A percentile compares a stretch with the other conserved stretches of the same genome.
These are phyloP conservation scores for Mormyrus iriodes DNA, from an alignment of 2,113 vertebrate species.

Conservation along the genomic window DNA sequence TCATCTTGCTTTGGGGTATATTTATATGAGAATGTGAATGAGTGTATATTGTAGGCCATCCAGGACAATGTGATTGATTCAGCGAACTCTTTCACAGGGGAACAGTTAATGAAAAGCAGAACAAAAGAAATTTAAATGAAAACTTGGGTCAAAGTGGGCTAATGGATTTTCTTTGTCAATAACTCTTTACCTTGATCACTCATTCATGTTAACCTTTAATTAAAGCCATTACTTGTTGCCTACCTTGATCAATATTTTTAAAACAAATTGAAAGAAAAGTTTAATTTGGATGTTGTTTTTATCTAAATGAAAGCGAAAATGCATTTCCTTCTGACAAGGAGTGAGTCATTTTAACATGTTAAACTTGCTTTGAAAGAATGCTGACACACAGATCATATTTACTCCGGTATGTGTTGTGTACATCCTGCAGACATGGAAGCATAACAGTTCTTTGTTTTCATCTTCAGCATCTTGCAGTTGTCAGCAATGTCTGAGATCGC, in stretches of 20 bases:
- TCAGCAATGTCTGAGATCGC: slow-evolving; percentile 73
- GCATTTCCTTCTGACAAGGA: background rate
- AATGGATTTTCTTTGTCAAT: slow-evolving; percentile 3
- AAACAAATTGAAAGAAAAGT: background rate
- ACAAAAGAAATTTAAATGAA: background rate
- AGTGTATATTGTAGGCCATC: background rate
- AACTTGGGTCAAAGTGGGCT: background rate
- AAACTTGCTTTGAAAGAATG: background rate
- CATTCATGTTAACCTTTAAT: background rate
- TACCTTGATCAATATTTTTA: background rate
- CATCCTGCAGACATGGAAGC: background rate
- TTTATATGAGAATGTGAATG: background rate
- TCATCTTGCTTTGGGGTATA: background rate
- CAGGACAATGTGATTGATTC: background rate
- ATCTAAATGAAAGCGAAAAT: background rate
- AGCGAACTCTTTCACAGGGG: background rate
- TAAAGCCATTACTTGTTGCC: background rate
- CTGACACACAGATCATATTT: background rate
- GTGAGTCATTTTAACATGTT: background rate
- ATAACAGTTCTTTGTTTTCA: slow-evolving; percentile 25
- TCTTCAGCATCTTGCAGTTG: slow-evolving; percentile 71
- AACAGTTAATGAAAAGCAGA: background rate
- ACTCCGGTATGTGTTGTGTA: background rate
- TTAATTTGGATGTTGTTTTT: background rate
- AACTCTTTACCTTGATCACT: background rate